Conservation (phyloP, 2,888 invertebrate genomes). For the Andrena camellia region DNA sequence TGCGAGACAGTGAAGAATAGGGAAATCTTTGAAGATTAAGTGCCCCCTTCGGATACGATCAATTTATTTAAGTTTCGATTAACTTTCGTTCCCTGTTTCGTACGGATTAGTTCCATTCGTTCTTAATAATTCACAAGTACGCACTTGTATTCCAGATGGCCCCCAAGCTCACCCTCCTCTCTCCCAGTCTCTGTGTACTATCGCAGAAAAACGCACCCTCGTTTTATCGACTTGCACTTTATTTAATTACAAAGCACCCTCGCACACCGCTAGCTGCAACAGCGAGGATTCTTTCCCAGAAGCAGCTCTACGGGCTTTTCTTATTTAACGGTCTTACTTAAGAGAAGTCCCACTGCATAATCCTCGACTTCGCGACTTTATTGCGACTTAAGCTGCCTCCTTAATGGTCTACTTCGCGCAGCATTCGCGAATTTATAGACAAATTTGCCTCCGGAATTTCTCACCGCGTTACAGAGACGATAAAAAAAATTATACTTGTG, state of each 20-base stretch:
- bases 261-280: conserved; percentile 43
- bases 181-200: neutral
- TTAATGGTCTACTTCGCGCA: conserved; percentile 25
- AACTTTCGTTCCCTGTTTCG: no score
- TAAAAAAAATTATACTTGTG: neutral
- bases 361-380: conserved; percentile 21
- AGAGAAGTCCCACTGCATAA: neutral
- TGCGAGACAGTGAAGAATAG: neutral
- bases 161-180: conserved; percentile 5
- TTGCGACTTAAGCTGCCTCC: conserved; percentile 2
- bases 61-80: neutral
- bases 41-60: neutral
- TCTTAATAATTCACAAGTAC: neutral
- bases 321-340: neutral
- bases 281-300: conserved; percentile 19
- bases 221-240: conserved; percentile 75
- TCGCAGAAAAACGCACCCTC: conserved; percentile 46
- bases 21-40: neutral
- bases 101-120: neutral
- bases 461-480: neutral
- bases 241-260: conserved; percentile 77
- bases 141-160: neutral
- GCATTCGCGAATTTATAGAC: conserved; percentile 25
- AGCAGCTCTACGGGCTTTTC: conserved; percentile 15
- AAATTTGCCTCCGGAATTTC: neutral